Base-by-base conservation (phyloP, 1,140 invertebrate species). In the Platyscapa corneri region DNA sequence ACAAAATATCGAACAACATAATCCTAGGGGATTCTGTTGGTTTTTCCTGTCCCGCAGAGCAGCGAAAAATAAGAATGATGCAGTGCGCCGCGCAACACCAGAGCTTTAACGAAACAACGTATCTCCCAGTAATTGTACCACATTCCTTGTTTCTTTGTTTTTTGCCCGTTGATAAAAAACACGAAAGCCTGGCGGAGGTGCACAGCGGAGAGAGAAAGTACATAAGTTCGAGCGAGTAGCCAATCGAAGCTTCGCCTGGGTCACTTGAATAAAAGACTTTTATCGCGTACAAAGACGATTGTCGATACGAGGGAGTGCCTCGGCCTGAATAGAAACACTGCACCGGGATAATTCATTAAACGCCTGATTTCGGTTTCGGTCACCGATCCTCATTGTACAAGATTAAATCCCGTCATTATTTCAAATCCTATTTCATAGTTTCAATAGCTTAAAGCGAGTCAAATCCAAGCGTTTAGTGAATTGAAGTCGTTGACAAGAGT, bases 1-100 rank as follows among this genome's bases (percentile, higher is more conserved):
- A 78, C 75, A 46, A 83, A 83, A 77, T 77, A 77, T 84, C 75
- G 27, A 84, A 70, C 27, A 60, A 30, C 46, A 70, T 79, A 84
- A 84, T 84, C 65, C 76, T 46, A 32, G 27, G 14, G 64, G 42
- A 72, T 70, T 72, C 46, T 10, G 39, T 84, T 72, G 83, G 76
- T 67, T 78, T 79, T 84, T 60, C 64, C 60, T 23, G 30, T 65
- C 16, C 12, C 60, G 16, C n/a, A 18, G 8, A 32, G 3, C n/a
- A 64, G n/a, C 64, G 56, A 10, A 78, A 77, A 84, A 77, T 83
- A 83, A 74, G 70, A 75, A 75, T 78, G 74, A 78, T 84, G 39
- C 82, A 67, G 56, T 56, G 32, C 30, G 6, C n/a, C 56, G 27
- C 74, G 53, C 65, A 83, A 72, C 46, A 78, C 10, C 56, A 60